A percentile compares a stretch with the other conserved stretches of the same genome.
phyloP scores from a whole-genome alignment of 2,113 vertebrate genomes.

The Sceloporus undulatus region DNA sequence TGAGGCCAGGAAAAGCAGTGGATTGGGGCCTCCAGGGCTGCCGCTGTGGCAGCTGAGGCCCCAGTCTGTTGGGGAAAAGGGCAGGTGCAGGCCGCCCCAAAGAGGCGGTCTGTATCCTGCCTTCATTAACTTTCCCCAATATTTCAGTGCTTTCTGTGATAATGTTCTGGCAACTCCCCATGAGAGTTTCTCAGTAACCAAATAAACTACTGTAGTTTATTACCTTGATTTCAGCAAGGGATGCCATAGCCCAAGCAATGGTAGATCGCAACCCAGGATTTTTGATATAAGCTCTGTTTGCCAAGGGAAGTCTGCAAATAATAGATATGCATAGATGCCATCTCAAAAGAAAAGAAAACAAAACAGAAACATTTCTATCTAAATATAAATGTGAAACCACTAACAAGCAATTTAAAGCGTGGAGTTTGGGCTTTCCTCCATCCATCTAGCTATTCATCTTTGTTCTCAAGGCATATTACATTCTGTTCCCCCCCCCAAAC shows the following conservation, averaged over 20 bases:
- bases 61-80: no score
- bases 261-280: constrained; percentile 89
- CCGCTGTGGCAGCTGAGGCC: no score
- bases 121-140: not conserved
- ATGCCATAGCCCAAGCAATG: constrained; percentile 91
- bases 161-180: not conserved
- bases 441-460: no score
- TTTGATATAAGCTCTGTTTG: constrained; percentile 87
- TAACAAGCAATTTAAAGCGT: not conserved
- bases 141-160: not conserved
- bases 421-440: not conserved
- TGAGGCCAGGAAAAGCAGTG: no score
- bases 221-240: constrained; percentile 88
- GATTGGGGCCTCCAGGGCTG: no score
- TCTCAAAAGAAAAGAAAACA: not conserved
- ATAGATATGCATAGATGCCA: accelerated
- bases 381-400: not conserved
- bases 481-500: not conserved
- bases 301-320: constrained; percentile 83
- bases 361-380: not conserved
- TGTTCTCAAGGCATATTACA: not conserved
- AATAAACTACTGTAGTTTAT: constrained; percentile 19
- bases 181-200: not conserved
- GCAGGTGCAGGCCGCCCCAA: no score
- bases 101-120: no score